Percentiles rank a stretch among this genome's conserved stretches.
These are phyloP conservation scores for Bovichtus diacanthus DNA, from an alignment of 2,797 vertebrate genomes.

Conservation along the genomic window DNA sequence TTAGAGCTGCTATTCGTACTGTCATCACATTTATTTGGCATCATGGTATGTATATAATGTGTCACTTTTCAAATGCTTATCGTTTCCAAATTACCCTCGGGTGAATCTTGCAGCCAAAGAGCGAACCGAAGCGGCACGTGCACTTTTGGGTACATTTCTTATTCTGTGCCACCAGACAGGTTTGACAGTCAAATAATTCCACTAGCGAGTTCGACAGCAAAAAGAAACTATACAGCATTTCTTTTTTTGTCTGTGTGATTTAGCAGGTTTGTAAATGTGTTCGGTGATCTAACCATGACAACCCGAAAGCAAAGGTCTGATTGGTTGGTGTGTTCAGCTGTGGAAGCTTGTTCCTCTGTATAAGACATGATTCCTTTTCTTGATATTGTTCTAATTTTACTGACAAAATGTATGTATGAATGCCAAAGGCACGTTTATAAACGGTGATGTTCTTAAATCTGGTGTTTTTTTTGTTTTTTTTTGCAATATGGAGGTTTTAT, in stretches of 20 bases:
- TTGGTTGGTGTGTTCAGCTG: not conserved
- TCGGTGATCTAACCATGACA: not conserved
- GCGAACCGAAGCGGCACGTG: slow-evolving; percentile 13
- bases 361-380: not conserved
- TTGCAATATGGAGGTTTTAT: slow-evolving; percentile 4
- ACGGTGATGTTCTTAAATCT: not conserved
- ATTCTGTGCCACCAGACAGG: not conserved
- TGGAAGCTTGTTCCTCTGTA: not conserved
- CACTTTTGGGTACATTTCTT: slow-evolving; percentile 9
- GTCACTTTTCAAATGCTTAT: not conserved
- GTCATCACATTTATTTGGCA: not conserved
- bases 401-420: slow-evolving; percentile 7
- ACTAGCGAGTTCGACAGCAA: too few relatives aligned
- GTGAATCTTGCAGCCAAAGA: slow-evolving; percentile 6
- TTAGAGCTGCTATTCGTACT: not conserved
- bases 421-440: slow-evolving; percentile 18
- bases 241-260: slow-evolving; percentile 9
- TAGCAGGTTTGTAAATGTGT: not conserved
- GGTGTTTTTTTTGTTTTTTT: not conserved
- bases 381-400: slow-evolving; percentile 8
- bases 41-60: not conserved
- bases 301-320: not conserved
- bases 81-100: not conserved
- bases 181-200: not conserved
- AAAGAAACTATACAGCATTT: too few relatives aligned